Evolutionary conservation across 2,888 invertebrate species (phyloP).

Genomic region (Cosmia trapezina): DNA sequence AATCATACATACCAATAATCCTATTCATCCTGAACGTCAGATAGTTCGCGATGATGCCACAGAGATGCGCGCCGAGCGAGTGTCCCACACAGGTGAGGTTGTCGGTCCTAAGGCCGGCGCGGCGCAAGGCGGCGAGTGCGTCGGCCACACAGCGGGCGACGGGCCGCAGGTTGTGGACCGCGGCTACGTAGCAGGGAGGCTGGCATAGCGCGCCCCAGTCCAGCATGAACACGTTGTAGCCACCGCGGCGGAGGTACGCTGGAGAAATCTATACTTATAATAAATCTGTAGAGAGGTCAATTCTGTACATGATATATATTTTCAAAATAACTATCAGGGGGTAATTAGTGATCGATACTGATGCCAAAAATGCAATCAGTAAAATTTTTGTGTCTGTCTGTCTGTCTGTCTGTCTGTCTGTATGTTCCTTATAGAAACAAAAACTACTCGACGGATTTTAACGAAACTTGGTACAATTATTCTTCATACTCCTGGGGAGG

Average conservation of each 20-base stretch:
- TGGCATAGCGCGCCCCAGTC: slow-evolving; percentile 94
- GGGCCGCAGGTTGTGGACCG: slow-evolving; percentile 93
- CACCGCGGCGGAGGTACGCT: slow-evolving; percentile 94
- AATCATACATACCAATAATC: slow-evolving; percentile 91
- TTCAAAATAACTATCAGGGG: too few relatives aligned
- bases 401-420: too few relatives aligned
- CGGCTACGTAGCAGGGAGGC: slow-evolving; percentile 93
- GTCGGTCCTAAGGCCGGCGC: slow-evolving; percentile 92
- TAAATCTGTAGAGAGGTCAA: too few relatives aligned
- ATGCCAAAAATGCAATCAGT: too few relatives aligned
- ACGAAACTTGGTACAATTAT: too few relatives aligned
- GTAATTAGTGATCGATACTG: too few relatives aligned
- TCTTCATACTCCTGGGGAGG: too few relatives aligned
- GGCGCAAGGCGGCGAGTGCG: slow-evolving; percentile 91
- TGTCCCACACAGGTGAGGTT: slow-evolving; percentile 94
- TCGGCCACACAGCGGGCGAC: slow-evolving; percentile 93
- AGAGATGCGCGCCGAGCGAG: slow-evolving; percentile 94
- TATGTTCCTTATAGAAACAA: too few relatives aligned
- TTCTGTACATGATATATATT: too few relatives aligned
- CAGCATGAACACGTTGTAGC: slow-evolving; percentile 94
- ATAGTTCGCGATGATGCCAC: slow-evolving; percentile 94
- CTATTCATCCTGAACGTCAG: slow-evolving; percentile 93
- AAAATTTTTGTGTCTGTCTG: too few relatives aligned
- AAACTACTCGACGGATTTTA: too few relatives aligned
- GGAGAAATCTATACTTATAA: too few relatives aligned